Evolutionary conservation across 2,113 vertebrate species (phyloP).

Genomic region (Saccopteryx bilineata): DNA sequence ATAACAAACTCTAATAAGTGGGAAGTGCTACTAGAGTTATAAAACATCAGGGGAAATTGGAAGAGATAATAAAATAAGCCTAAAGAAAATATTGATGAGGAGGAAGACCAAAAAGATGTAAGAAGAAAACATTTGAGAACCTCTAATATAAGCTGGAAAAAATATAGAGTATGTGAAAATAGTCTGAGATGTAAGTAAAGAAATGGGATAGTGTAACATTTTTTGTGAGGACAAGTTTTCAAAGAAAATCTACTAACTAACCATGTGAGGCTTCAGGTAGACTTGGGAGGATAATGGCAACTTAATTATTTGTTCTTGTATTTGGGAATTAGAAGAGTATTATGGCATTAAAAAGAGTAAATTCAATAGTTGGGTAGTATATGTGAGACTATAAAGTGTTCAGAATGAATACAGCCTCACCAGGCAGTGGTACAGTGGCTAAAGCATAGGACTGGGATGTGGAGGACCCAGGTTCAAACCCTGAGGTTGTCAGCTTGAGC

Average conservation of each 20-base stretch:
- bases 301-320: neutral
- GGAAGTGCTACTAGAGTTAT: neutral
- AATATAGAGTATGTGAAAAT: neutral
- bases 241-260: neutral
- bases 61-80: slow-evolving; percentile 6
- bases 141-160: neutral
- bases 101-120: neutral
- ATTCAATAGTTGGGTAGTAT: neutral
- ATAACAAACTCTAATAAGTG: neutral
- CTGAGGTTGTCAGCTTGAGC: too few relatives aligned
- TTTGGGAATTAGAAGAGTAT: neutral
- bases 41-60: neutral
- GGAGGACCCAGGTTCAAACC: too few relatives aligned
- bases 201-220: neutral
- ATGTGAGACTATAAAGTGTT: neutral
- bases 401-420: too few relatives aligned
- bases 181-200: neutral
- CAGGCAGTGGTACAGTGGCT: too few relatives aligned
- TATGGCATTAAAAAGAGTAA: neutral
- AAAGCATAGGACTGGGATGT: too few relatives aligned
- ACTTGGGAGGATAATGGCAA: neutral
- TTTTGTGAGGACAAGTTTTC: neutral
- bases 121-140: neutral
- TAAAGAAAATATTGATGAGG: neutral
- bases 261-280: neutral